These are phyloP conservation scores for Hybos culiciformis DNA, from an alignment of 2,888 invertebrate species.

Conservation along the genomic window DNA sequence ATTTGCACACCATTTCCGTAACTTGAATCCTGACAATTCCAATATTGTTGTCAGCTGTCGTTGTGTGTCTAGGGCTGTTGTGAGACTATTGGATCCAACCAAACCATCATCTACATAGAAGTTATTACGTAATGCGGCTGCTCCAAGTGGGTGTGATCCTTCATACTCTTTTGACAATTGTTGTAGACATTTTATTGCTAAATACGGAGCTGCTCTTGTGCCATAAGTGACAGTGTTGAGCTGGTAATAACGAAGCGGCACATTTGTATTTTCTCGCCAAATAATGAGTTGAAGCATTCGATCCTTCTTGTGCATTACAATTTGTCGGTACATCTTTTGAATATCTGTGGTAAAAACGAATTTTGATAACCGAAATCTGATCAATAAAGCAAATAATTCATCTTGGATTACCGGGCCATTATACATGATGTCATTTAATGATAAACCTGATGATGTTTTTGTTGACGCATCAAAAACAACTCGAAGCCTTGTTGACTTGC, in stretches of 20 bases:
- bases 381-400: conserved; percentile 5
- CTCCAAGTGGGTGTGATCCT: conserved; percentile 11
- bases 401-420: conserved; percentile 8
- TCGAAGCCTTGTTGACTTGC: conserved; percentile 3
- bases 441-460: conserved; percentile 4
- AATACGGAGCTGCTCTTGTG: conserved; percentile 14
- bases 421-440: conserved; percentile 8
- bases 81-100: conserved; percentile 11
- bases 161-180: conserved; percentile 11
- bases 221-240: conserved; percentile 12
- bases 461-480: conserved; percentile 9
- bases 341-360: conserved; percentile 13
- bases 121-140: conserved; percentile 8
- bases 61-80: conserved; percentile 10
- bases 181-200: conserved; percentile 14
- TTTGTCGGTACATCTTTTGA: conserved; percentile 12
- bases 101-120: conserved; percentile 16
- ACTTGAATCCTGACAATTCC: conserved; percentile 2
- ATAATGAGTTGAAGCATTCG: conserved; percentile 10
- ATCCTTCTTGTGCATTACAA: conserved; percentile 5
- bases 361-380: conserved; percentile 7
- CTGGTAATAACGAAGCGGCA: no score
- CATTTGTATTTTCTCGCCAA: no score
- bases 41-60: conserved; percentile 8
- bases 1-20: no score